Evolutionary conservation across 35 echinoderm and acorn worm genomes (phyloP).

Genomic region (Ophioderma brevispina): DNA sequence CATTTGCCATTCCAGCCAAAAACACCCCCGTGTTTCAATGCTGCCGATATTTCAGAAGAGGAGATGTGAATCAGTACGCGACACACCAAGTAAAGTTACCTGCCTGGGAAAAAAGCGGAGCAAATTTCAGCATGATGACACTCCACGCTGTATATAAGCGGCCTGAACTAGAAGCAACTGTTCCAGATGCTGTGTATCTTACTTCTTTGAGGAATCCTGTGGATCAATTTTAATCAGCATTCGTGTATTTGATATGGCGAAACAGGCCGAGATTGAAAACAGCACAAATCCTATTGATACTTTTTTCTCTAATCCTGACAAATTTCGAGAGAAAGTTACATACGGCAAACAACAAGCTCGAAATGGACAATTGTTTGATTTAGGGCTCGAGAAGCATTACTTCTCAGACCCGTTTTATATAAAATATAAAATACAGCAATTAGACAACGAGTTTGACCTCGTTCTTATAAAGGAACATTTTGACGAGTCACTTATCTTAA

Average conservation of each 20-base stretch:
- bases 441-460: conserved; percentile 21
- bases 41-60: not conserved
- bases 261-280: not conserved
- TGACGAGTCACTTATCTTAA: conserved; percentile 20
- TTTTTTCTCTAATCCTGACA: not conserved
- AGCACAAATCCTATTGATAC: not conserved
- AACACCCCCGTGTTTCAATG: not conserved
- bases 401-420: not conserved
- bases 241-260: not conserved
- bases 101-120: too few species aligned
- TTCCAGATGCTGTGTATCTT: not conserved
- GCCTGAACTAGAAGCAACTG: not conserved
- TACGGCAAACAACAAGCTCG: too few species aligned
- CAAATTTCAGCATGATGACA: not conserved
- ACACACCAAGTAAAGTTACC: not conserved
- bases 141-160: not conserved
- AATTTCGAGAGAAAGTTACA: not conserved
- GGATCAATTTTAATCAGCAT: not conserved
- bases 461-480: conserved; percentile 17
- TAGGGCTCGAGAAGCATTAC: not conserved
- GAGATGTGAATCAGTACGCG: not conserved
- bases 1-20: not conserved
- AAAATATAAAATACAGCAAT: conserved; percentile 18
- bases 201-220: not conserved
- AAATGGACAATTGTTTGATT: conserved; percentile 12